Evolutionary conservation across 35 echinoderm and acorn worm species (phyloP).

Genomic region (Lytechinus variegatus): DNA sequence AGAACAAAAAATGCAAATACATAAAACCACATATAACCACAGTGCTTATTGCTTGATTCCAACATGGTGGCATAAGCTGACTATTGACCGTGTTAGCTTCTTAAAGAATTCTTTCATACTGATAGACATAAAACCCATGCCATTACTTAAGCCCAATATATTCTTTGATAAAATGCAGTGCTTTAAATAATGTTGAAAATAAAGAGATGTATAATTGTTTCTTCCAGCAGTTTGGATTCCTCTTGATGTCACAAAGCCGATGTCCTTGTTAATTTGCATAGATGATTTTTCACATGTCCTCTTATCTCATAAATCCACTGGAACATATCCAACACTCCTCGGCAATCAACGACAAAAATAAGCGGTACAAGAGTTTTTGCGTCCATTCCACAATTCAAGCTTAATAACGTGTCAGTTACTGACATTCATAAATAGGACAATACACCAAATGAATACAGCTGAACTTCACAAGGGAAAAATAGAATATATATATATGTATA

Average conservation of each 20-base stretch:
- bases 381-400: neutral
- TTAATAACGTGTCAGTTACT: neutral
- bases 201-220: neutral
- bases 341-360: neutral
- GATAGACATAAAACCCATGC: neutral
- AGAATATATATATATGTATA: constrained; percentile 38
- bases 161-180: neutral
- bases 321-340: neutral
- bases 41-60: neutral
- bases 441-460: constrained; percentile 3
- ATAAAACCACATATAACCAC: neutral
- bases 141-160: neutral
- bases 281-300: neutral
- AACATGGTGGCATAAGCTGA: neutral
- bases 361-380: neutral
- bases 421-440: constrained; percentile 13
- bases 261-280: constrained; percentile 5
- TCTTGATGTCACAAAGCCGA: neutral
- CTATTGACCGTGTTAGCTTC: neutral
- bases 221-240: neutral
- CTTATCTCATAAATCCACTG: neutral
- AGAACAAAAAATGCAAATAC: neutral
- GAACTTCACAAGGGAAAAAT: constrained; percentile 12
- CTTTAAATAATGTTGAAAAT: neutral
- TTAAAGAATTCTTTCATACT: neutral